Evolutionary conservation across 2,113 vertebrate species (phyloP), one percentile per base, ranked within the genome.

Genomic region (Cephalopterus ornatus): DNA sequence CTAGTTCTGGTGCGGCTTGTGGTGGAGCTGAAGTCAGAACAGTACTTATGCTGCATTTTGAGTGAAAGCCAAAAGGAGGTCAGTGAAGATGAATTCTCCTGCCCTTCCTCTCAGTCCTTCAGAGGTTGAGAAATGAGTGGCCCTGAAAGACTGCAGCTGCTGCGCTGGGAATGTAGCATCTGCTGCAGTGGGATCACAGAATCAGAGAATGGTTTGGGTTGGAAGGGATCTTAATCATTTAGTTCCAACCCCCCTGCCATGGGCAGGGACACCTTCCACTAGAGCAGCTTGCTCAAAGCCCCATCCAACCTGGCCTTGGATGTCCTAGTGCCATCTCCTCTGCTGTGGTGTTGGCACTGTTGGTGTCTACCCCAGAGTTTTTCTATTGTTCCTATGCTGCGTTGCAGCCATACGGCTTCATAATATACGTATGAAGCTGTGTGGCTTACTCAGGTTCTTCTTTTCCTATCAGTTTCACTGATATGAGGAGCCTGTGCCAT

Each of bases 1-100:
- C 92, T 97, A 99, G 99, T 99, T 89, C 98, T 99, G 83, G 96
- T 99, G 93, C 98, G 98, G 95, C 97, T 99, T 83, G 92, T 98
- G 11, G 86, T 97, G 42, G 98, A 99, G 85, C 96, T 99, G 88
- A 98, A 98, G 93, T 98, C 97, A 75, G 98, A 99, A 37, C 95
- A 96, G 91, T 97, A 97, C 35, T 50, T 98, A 41, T 93, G 63
- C 68, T 98, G 97, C 87, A 94, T 99, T 93, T 97, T 99, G 98
- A 97, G 98, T 39, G 97, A 98, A 89, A 98, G 99, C 88, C 97
- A 98, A 84, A 99, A 98, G 92, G 98, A 99, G 99, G 99, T 99
- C 95, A 98, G 98, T 97, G 77, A 75, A 67, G 41, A 78, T 81
- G 5, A 86, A 68, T 79, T 92, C 39, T 41, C 22, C 21, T 91